These are phyloP conservation scores for Pogonus chalceus DNA, from an alignment of 1,140 invertebrate genomes.

Conservation along the genomic window DNA sequence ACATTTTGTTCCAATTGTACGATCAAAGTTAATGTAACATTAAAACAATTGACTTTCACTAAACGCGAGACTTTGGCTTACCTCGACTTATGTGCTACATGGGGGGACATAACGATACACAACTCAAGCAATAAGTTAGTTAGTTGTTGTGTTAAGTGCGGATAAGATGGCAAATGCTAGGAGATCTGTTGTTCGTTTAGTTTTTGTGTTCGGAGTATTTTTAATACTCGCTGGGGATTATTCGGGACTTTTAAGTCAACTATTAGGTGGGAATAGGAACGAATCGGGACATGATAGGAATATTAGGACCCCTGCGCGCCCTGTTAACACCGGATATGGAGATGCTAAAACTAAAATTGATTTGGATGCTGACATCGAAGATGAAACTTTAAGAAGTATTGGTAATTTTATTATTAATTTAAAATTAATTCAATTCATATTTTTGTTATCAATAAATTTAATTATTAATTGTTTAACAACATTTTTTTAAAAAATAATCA, in stretches of 20 bases:
- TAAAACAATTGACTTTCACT: too few relatives aligned
- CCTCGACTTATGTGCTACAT: too few relatives aligned
- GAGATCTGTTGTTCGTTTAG: slow-evolving; percentile 27
- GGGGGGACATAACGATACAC: not conserved
- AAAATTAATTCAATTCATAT: too few relatives aligned
- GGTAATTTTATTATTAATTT: slow-evolving; percentile 21
- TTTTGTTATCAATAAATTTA: too few relatives aligned
- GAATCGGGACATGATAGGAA: slow-evolving; percentile 16
- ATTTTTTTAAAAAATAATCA: too few relatives aligned
- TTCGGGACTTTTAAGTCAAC: slow-evolving; percentile 26
- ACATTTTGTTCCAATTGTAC: too few relatives aligned
- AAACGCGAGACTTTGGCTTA: too few relatives aligned
- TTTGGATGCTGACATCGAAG: slow-evolving; percentile 34
- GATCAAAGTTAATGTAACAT: too few relatives aligned
- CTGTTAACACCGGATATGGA: slow-evolving; percentile 33
- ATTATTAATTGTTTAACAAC: too few relatives aligned
- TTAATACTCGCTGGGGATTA: slow-evolving; percentile 30
- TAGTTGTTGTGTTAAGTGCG: not conserved
- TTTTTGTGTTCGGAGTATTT: slow-evolving; percentile 28
- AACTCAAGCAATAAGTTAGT: not conserved
- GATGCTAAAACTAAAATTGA: slow-evolving; percentile 32
- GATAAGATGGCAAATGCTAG: slow-evolving; percentile 25
- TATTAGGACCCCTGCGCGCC: slow-evolving; percentile 18
- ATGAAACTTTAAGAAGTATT: slow-evolving; percentile 29
- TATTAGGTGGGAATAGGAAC: slow-evolving; percentile 25